Percentiles rank a stretch among this genome's conserved stretches.
These are phyloP conservation scores for Drosophila diplacantha DNA, from an alignment of 2,888 invertebrate genomes.

Conservation along the genomic window DNA sequence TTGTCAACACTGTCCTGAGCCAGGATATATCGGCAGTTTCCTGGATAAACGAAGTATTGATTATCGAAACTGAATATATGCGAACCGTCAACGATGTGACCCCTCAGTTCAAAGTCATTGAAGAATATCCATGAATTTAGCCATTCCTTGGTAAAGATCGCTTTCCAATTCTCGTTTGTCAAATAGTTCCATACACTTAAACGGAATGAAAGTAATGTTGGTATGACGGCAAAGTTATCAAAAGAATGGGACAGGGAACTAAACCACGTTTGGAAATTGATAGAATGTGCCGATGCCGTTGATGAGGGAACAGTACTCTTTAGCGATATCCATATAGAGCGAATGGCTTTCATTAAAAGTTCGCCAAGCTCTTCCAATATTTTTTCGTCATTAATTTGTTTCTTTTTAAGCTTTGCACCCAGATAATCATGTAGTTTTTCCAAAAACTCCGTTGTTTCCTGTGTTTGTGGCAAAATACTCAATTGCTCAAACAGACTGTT, in stretches of 20 bases:
- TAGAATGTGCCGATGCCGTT: slow-evolving; percentile 11
- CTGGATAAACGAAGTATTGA: slow-evolving; percentile 87
- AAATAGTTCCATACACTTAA: slow-evolving; percentile 82
- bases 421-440: slow-evolving; percentile 81
- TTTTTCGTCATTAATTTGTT: slow-evolving; percentile 81
- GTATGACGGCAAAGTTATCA: slow-evolving; percentile 78
- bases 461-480: slow-evolving; percentile 81
- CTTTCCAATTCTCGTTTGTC: slow-evolving; percentile 81
- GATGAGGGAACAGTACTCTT: slow-evolving; percentile 40
- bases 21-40: slow-evolving; percentile 89
- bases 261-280: slow-evolving; percentile 45
- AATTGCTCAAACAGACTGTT: slow-evolving; percentile 80
- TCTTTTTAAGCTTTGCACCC: slow-evolving; percentile 82
- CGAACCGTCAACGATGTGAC: slow-evolving; percentile 86
- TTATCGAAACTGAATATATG: slow-evolving; percentile 94
- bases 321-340: slow-evolving; percentile 76
- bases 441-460: slow-evolving; percentile 82
- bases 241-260: slow-evolving; percentile 73
- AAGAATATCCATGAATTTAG: slow-evolving; percentile 79
- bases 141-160: slow-evolving; percentile 73
- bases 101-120: slow-evolving; percentile 84
- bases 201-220: slow-evolving; percentile 80
- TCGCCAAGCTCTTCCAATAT: slow-evolving; percentile 82
- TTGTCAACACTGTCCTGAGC: slow-evolving; percentile 90
- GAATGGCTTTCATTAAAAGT: slow-evolving; percentile 80